Percentiles rank a stretch among this genome's conserved stretches.
Conservation (phyloP, 1,140 invertebrate species). For the Apis cerana region DNA sequence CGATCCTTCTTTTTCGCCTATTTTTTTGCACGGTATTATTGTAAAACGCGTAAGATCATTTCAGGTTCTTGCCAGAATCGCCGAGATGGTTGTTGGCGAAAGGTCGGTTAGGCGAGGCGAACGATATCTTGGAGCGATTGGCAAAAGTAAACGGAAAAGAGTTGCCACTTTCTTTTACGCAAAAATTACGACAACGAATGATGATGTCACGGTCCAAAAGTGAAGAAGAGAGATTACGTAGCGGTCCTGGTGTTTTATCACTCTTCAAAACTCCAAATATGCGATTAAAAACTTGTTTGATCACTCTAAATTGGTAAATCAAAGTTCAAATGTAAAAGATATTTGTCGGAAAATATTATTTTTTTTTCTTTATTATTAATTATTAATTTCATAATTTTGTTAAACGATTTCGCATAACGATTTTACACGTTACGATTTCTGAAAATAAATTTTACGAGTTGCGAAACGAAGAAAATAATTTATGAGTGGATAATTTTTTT, state of each 20-base stretch:
- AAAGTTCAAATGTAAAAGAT: not conserved
- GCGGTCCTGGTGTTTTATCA: constrained; percentile 85
- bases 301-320: constrained; percentile 83
- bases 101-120: constrained; percentile 89
- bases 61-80: constrained; percentile 90
- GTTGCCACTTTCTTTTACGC: constrained; percentile 87
- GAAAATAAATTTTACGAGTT: not conserved
- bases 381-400: not conserved
- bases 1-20: not conserved
- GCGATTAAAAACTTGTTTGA: constrained; percentile 85
- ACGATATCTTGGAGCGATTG: constrained; percentile 87
- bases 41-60: constrained; percentile 38
- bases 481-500: too few relatives aligned
- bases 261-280: constrained; percentile 93
- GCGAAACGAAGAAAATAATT: not conserved
- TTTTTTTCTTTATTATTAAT: not conserved
- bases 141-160: constrained; percentile 89
- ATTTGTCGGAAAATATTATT: too few relatives aligned
- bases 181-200: constrained; percentile 87
- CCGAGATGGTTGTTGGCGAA: constrained; percentile 92
- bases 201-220: constrained; percentile 85
- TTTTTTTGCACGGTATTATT: not conserved
- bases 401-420: not conserved
- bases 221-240: constrained; percentile 83
- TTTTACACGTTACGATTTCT: too few relatives aligned